Evolutionary conservation across 1,140 invertebrate species (phyloP).

Genomic region (Chironomus striatipennis): DNA sequence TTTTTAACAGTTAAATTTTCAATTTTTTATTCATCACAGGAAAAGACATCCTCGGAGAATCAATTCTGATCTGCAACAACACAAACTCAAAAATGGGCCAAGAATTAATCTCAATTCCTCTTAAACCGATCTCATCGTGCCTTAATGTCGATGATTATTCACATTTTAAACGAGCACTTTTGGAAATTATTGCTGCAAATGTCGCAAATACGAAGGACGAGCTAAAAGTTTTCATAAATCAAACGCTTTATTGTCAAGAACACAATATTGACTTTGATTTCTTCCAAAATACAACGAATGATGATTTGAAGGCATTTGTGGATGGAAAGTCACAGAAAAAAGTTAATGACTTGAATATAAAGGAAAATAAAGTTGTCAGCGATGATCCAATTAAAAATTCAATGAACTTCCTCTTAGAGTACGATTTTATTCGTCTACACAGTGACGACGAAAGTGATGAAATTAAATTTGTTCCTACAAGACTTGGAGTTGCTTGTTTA

Average conservation of each 20-base stretch:
- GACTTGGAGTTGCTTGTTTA: conserved; percentile 83
- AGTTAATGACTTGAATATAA: background rate
- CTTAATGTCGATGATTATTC: conserved; percentile 29
- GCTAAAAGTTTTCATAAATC: conserved; percentile 68
- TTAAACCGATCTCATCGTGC: conserved; percentile 27
- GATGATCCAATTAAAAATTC: conserved; percentile 35
- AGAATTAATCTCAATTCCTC: conserved; percentile 47
- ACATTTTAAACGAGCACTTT: conserved; percentile 52
- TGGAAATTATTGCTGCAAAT: conserved; percentile 82
- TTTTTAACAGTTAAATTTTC: too few relatives aligned
- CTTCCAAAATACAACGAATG: background rate
- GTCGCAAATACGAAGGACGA: conserved; percentile 64
- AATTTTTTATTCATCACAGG: too few relatives aligned
- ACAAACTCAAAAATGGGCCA: conserved; percentile 60
- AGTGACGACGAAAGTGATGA: conserved; percentile 40
- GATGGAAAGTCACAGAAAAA: conserved; percentile 27
- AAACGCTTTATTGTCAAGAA: conserved; percentile 55
- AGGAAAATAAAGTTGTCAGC: background rate
- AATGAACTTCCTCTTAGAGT: conserved; percentile 44
- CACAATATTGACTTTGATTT: conserved; percentile 34
- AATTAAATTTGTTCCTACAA: conserved; percentile 64
- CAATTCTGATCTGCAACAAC: conserved; percentile 79
- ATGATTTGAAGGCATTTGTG: conserved; percentile 28
- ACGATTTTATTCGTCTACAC: conserved; percentile 50
- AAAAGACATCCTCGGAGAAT: conserved; percentile 69